Percentiles rank a stretch among this genome's conserved stretches.
phyloP scores from a whole-genome alignment of 1,140 invertebrate genomes.

The Drosophila sturtevanti region DNA sequence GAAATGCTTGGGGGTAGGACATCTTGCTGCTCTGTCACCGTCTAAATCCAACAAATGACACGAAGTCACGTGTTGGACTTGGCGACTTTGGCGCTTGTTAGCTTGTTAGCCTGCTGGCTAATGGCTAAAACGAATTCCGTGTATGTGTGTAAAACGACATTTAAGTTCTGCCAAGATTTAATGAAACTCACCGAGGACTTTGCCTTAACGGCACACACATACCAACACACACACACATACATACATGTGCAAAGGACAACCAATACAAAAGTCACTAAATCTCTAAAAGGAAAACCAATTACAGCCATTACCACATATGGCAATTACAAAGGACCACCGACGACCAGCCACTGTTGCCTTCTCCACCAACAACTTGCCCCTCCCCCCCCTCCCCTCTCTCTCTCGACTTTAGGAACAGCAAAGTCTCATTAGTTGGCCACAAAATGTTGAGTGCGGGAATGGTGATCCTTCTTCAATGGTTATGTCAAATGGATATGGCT shows the following conservation, averaged over 20 bases:
- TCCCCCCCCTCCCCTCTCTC: neutral
- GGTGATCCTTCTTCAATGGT: slow-evolving; percentile 4
- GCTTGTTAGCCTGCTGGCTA: slow-evolving; percentile 68
- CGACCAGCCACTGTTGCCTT: neutral
- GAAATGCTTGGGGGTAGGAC: slow-evolving; percentile 38
- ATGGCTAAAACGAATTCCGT: slow-evolving; percentile 78
- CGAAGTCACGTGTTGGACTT: slow-evolving; percentile 80
- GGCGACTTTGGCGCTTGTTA: slow-evolving; percentile 78
- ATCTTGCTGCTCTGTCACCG: slow-evolving; percentile 32
- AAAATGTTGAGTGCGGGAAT: slow-evolving; percentile 25
- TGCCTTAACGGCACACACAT: neutral
- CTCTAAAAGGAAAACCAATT: slow-evolving; percentile 80
- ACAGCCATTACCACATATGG: slow-evolving; percentile 78
- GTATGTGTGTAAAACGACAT: slow-evolving; percentile 65
- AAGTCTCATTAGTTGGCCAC: slow-evolving; percentile 77
- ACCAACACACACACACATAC: neutral
- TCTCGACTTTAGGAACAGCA: slow-evolving; percentile 64
- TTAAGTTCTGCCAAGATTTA: slow-evolving; percentile 67
- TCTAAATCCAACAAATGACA: slow-evolving; percentile 74
- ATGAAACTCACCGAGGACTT: slow-evolving; percentile 42
- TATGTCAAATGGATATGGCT: slow-evolving; percentile 34
- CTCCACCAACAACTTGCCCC: neutral
- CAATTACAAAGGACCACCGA: slow-evolving; percentile 70
- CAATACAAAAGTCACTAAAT: slow-evolving; percentile 79
- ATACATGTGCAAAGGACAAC: slow-evolving; percentile 45